Evolutionary conservation across 2,113 vertebrate genomes (phyloP).

Genomic region (Neotragus moschatus): DNA sequence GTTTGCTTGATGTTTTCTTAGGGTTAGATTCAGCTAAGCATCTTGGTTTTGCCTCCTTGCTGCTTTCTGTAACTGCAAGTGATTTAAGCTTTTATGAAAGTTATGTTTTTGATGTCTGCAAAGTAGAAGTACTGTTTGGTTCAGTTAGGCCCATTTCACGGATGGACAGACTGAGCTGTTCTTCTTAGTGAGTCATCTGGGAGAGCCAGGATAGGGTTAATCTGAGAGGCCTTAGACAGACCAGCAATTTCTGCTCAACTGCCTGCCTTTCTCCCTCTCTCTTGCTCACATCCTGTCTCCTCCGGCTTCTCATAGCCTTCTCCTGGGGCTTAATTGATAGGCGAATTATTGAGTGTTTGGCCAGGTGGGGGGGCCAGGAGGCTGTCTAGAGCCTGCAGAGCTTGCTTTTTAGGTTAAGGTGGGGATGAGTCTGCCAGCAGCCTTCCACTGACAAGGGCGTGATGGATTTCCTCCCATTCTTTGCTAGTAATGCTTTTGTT

Average conservation of each 20-base stretch:
- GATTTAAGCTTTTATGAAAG: neutral
- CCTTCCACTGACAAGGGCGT: slow-evolving; percentile 8
- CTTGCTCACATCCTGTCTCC: neutral
- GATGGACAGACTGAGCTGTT: slow-evolving; percentile 18
- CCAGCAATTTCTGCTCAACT: neutral
- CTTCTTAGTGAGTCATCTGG: neutral
- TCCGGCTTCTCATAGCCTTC: neutral
- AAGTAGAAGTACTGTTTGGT: neutral
- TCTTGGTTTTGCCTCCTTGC: neutral
- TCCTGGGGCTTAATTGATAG: slow-evolving; percentile 49
- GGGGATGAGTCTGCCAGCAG: neutral
- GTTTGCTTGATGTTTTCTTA: neutral
- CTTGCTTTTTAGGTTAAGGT: slow-evolving; percentile 23
- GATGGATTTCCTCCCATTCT: slow-evolving; percentile 54
- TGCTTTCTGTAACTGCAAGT: neutral
- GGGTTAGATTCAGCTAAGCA: neutral
- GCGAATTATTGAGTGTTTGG: slow-evolving; percentile 41
- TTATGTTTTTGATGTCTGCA: neutral
- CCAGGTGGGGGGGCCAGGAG: slow-evolving; percentile 32
- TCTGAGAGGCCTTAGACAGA: neutral
- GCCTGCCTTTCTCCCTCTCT: neutral
- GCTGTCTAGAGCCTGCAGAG: slow-evolving; percentile 39
- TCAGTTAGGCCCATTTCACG: slow-evolving; percentile 6
- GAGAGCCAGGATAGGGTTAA: neutral
- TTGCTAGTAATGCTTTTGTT: slow-evolving; percentile 45